Base-by-base conservation (phyloP, 2,797 vertebrate genomes). In the Tangara arthus region DNA sequence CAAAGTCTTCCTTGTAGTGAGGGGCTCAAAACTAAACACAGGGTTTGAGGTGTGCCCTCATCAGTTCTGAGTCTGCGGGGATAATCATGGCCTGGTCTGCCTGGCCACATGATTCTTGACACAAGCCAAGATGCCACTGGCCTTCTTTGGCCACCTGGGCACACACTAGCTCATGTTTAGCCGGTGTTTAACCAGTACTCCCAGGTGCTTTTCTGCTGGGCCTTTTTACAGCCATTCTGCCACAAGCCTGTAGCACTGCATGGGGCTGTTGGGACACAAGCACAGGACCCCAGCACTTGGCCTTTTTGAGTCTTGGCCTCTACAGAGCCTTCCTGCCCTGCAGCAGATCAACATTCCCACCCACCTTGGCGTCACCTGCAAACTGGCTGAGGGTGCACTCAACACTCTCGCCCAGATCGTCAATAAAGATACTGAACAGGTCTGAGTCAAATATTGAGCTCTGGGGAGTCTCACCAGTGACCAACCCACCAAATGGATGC, bases 21-120 rank as follows among this genome's bases (percentile, higher is more conserved):
- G 27, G 4, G 15, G 16, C 35, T 41, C 13, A 61, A 41, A 82
- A 49, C 9, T 8, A 35, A 41, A 61, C 47, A 53, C 4, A 1
- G 12, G 15, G 53, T 32, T 32, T 46, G 24, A 53, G 26, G 34
- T 9, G 30, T 4, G 9, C 8, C 30, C 35, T 47, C 34, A 28
- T 2, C 10, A 88, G 22, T 17, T 5, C 37, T 26, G 52, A 59
- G 20, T 15, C 21, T 0, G 0, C 22, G 8, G 10, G 5, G 4
- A 42, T 5, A 7, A 42, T n/a, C 27, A 24, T 49, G n/a, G 15
- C 32, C 61, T 28, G 24, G 28, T 37, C 4, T 49, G 26, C 32
- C 32, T 37, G 32, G 35, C 8, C 27, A 24, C 35, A 15, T 2
- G 20, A 2, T 27, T 55, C 13, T 9, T 32, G 15, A 17, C 7